These are phyloP conservation scores for Schizopygopsis malacanthus DNA, from an alignment of 2,797 vertebrate genomes.

Conservation along the genomic window DNA sequence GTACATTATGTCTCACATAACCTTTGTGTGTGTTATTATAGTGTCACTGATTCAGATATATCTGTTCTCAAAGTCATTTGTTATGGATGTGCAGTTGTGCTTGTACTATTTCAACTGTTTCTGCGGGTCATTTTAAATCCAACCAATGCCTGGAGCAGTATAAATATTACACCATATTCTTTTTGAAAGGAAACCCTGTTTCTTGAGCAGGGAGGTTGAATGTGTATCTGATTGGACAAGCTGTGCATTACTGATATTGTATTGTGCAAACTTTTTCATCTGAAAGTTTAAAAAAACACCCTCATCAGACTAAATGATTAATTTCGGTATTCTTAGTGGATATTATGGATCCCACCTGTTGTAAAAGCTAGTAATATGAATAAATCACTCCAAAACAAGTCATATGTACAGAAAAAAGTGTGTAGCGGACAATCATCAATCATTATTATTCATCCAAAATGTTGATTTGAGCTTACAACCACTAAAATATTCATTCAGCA, in stretches of 20 bases:
- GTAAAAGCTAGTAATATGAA: neutral
- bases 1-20: slow-evolving; percentile 14
- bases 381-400: neutral
- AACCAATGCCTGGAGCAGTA: neutral
- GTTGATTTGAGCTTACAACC: slow-evolving; percentile 2
- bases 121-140: neutral
- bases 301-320: neutral
- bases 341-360: neutral
- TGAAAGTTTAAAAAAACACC: neutral
- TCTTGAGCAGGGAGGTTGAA: neutral
- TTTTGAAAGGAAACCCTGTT: slow-evolving; percentile 14
- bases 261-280: neutral
- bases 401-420: neutral
- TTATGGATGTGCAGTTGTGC: neutral
- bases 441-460: slow-evolving; percentile 18
- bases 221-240: slow-evolving; percentile 13
- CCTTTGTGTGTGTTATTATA: slow-evolving; percentile 18
- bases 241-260: slow-evolving; percentile 1
- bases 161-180: slow-evolving; percentile 10
- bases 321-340: neutral
- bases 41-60: slow-evolving; percentile 18
- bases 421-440: neutral
- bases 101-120: slow-evolving; percentile 13
- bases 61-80: slow-evolving; percentile 21
- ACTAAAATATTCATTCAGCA: slow-evolving; percentile 24